A percentile compares a stretch with the other conserved stretches of the same genome.
Evolutionary conservation across 37 sponge, comb jelly and placozoan species (phyloP).

Genomic region (Axinella damicornis): DNA sequence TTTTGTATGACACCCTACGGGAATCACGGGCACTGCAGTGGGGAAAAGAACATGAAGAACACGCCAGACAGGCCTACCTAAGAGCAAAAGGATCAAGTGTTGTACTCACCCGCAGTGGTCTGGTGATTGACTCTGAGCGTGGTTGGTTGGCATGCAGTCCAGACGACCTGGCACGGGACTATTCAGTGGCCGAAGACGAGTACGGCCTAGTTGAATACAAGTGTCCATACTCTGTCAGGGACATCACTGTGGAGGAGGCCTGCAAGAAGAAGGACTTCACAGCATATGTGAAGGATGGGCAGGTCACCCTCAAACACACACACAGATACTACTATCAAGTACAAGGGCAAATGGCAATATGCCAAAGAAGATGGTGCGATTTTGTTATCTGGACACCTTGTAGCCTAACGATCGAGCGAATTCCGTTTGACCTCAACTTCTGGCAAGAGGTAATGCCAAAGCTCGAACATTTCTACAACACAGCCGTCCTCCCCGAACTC

Average conservation of each 20-base stretch:
- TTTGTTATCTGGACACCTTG: constrained; percentile 36
- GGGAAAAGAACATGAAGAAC: constrained; percentile 23
- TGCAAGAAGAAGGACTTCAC: too few species aligned
- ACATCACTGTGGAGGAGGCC: background rate
- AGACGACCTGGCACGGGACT: constrained; percentile 3
- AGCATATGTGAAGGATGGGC: too few species aligned
- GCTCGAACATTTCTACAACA: constrained; percentile 17
- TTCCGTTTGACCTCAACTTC: constrained; percentile 8
- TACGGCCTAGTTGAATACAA: constrained; percentile 29
- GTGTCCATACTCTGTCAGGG: constrained; percentile 13
- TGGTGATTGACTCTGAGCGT: constrained; percentile 4
- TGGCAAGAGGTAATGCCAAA: background rate
- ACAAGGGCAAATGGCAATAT: constrained; percentile 54
- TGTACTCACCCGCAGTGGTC: background rate
- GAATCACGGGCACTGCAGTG: background rate
- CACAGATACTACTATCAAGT: constrained; percentile 45
- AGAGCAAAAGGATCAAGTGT: background rate
- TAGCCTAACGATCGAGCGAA: constrained; percentile 25
- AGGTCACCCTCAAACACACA: constrained; percentile 7
- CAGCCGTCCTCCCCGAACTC: background rate
- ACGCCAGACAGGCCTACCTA: background rate
- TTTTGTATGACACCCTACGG: background rate
- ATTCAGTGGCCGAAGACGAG: background rate
- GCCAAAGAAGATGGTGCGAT: constrained; percentile 47
- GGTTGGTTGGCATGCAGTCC: constrained; percentile 25